Evolutionary conservation across 1,140 invertebrate species (phyloP).

Genomic region (Zaprionus lachaisei): DNA sequence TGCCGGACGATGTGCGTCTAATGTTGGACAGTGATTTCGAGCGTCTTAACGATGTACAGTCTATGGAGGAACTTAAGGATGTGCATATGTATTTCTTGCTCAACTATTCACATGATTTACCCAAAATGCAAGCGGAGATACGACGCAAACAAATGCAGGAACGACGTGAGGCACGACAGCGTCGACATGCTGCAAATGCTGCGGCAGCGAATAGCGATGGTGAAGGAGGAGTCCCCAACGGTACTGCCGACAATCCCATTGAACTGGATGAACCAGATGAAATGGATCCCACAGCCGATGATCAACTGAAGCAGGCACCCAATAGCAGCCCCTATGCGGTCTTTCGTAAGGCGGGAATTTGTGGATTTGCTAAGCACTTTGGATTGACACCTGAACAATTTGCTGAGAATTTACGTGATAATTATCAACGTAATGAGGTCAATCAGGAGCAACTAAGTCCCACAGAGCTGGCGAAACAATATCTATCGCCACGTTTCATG

Average conservation of each 20-base stretch:
- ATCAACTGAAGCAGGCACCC: conserved; percentile 92
- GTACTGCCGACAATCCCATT: not conserved
- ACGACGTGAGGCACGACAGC: conserved; percentile 86
- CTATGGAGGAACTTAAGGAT: conserved; percentile 95
- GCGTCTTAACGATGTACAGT: conserved; percentile 91
- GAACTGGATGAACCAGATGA: conserved; percentile 86
- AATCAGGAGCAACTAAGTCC: conserved; percentile 95
- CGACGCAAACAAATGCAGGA: conserved; percentile 87
- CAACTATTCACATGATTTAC: conserved; percentile 95
- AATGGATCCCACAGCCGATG: conserved; percentile 86
- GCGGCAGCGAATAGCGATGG: conserved; percentile 85
- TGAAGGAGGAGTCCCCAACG: conserved; percentile 64
- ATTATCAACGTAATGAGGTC: conserved; percentile 98
- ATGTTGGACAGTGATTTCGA: conserved; percentile 96
- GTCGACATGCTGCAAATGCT: conserved; percentile 85
- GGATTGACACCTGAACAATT: conserved; percentile 98
- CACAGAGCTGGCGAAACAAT: conserved; percentile 91
- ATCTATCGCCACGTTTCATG: conserved; percentile 86
- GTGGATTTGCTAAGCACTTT: conserved; percentile 95
- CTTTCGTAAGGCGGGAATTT: conserved; percentile 93
- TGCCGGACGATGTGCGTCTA: conserved; percentile 92
- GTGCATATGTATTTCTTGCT: conserved; percentile 96
- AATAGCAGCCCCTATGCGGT: conserved; percentile 94
- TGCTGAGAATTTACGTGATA: conserved; percentile 98
- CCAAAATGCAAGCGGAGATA: conserved; percentile 92